A percentile compares a stretch with the other conserved stretches of the same genome.
Conservation (phyloP, 2,888 invertebrate species). For the Drosophila nr. fundita region DNA sequence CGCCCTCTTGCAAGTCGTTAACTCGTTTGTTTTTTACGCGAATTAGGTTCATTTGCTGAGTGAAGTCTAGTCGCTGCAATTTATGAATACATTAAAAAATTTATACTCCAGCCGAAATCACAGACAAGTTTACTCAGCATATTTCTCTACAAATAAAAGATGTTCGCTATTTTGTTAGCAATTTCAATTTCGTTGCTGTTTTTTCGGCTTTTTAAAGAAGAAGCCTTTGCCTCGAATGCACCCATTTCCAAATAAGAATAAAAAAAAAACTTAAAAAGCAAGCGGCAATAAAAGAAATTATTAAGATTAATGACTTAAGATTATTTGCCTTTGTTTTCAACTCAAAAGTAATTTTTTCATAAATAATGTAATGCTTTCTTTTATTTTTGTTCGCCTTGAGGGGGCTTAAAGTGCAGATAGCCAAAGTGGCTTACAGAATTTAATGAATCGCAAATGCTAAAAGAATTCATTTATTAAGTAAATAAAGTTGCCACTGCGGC, state of each 20-base stretch:
- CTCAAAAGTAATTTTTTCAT: conserved; percentile 40
- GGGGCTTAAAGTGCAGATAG: conserved; percentile 30
- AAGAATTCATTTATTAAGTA: conserved; percentile 52
- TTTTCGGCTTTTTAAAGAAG: background rate
- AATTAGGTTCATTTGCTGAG: background rate
- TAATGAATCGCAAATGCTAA: conserved; percentile 39
- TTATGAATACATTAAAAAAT: background rate
- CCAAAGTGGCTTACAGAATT: conserved; percentile 36
- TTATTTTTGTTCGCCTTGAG: conserved; percentile 15
- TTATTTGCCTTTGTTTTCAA: conserved; percentile 34
- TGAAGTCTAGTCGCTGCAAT: background rate
- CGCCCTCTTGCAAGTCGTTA: background rate
- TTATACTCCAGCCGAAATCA: background rate
- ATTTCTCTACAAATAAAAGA: background rate
- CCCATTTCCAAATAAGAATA: conserved; percentile 2
- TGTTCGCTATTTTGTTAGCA: background rate
- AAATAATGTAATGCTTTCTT: conserved; percentile 35
- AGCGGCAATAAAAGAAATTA: conserved; percentile 67
- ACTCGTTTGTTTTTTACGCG: background rate
- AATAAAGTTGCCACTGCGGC: conserved; percentile 35
- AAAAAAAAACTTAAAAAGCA: conserved; percentile 33
- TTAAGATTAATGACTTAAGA: conserved; percentile 67
- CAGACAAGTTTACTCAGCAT: background rate
- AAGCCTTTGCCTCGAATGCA: background rate
- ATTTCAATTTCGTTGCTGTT: conserved; percentile 1